These are phyloP conservation scores for Liasis olivaceus DNA, from an alignment of 2,797 vertebrate genomes.

Conservation along the genomic window DNA sequence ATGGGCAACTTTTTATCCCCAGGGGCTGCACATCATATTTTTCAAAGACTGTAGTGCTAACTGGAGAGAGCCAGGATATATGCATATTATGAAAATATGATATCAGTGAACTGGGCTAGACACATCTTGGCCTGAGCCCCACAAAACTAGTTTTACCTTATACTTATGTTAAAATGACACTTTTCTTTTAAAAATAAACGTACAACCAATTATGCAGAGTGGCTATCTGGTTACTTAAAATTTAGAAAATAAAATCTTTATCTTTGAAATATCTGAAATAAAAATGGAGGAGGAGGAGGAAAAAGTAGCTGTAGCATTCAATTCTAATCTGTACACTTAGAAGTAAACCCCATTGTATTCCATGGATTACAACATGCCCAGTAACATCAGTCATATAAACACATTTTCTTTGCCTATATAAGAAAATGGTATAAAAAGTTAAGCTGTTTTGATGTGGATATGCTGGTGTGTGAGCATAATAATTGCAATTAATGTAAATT, in stretches of 20 bases:
- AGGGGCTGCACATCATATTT: not conserved
- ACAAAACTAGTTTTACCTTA: not conserved
- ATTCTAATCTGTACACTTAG: not conserved
- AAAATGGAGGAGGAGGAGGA: not conserved
- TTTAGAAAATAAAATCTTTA: too few species aligned
- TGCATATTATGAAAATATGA: not conserved
- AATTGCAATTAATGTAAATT: not conserved
- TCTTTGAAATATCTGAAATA: not conserved
- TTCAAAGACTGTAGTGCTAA: not conserved
- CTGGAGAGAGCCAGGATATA: not conserved
- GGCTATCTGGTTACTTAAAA: not conserved
- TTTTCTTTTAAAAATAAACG: not conserved
- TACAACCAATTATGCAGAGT: not conserved
- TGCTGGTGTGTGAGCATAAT: not conserved
- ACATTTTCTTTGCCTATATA: not conserved
- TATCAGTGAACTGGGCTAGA: not conserved
- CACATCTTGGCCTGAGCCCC: not conserved
- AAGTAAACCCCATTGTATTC: not conserved
- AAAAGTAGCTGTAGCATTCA: not conserved
- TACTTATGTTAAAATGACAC: not conserved
- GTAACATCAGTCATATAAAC: not conserved
- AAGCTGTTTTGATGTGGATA: not conserved
- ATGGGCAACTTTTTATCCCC: not conserved
- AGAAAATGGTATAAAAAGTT: not conserved
- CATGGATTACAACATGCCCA: not conserved